Conservation (phyloP, 2,113 vertebrate genomes). For the Ginglymostoma cirratum region DNA sequence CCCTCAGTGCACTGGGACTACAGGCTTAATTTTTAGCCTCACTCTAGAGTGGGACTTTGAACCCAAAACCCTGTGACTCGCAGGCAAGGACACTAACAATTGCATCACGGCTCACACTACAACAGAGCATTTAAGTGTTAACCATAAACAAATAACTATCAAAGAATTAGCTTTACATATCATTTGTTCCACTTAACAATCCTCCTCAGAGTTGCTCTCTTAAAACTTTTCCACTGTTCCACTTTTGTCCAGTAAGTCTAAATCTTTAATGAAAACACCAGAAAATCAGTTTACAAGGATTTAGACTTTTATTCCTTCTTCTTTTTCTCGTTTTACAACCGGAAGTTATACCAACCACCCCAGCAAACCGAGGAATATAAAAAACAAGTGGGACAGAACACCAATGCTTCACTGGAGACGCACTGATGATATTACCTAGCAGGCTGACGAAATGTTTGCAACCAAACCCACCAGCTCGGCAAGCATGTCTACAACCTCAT, state of each 20-base stretch:
- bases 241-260: neutral
- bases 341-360: too few species aligned
- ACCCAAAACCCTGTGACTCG: neutral
- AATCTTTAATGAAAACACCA: neutral
- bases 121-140: neutral
- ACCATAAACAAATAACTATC: neutral
- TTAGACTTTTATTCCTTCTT: neutral
- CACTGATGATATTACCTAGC: too few species aligned
- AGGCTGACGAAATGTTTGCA: too few species aligned
- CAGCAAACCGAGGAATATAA: too few species aligned
- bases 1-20: neutral
- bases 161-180: neutral
- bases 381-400: too few species aligned
- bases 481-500: too few species aligned
- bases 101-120: neutral
- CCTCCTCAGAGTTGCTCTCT: neutral
- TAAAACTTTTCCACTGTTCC: neutral
- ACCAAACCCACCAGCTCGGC: too few species aligned
- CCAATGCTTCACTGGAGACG: too few species aligned
- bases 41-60: neutral
- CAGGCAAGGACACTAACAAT: neutral
- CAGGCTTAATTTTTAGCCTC: neutral
- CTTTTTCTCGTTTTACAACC: neutral
- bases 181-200: neutral
- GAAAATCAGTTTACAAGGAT: neutral